A percentile compares a stretch with the other conserved stretches of the same genome.
phyloP scores from a whole-genome alignment of 2,113 vertebrate species.

The Ceratotherium simum region DNA sequence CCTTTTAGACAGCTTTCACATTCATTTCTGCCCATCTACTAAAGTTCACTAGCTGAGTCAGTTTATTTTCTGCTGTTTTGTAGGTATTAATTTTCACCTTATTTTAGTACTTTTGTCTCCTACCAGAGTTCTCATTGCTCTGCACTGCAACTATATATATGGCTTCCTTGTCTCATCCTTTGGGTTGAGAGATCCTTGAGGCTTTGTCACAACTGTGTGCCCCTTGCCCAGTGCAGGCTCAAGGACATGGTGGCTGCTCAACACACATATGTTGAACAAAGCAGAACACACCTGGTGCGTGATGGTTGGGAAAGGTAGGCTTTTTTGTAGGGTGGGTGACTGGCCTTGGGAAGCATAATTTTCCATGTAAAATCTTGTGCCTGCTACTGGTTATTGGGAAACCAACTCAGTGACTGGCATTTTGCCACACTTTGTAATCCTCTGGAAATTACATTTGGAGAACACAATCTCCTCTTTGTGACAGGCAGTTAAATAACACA shows the following conservation, averaged over 20 bases:
- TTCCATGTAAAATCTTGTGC: constrained; percentile 39
- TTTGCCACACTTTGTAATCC: constrained; percentile 62
- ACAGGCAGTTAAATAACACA: constrained; percentile 55
- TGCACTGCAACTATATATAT: not conserved
- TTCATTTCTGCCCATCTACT: not conserved
- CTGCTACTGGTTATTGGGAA: constrained; percentile 58
- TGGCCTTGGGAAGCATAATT: not conserved
- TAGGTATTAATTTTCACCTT: constrained; percentile 8
- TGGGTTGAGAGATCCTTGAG: not conserved
- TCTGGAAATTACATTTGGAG: constrained; percentile 65
- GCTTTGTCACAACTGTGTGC: not conserved
- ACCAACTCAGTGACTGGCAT: constrained; percentile 43
- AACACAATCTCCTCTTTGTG: constrained; percentile 39
- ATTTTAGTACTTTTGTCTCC: not conserved
- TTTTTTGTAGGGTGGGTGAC: not conserved
- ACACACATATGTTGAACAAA: not conserved
- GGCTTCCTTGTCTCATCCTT: not conserved
- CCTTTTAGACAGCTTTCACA: not conserved
- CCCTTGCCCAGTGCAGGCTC: not conserved
- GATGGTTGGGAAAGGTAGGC: not conserved
- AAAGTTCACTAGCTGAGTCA: not conserved
- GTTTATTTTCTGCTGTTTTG: not conserved
- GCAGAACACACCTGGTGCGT: not conserved
- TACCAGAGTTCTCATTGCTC: not conserved
- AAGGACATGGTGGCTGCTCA: not conserved